These are phyloP conservation scores for Microtus montanus DNA, from an alignment of 2,113 vertebrate genomes.

Conservation along the genomic window DNA sequence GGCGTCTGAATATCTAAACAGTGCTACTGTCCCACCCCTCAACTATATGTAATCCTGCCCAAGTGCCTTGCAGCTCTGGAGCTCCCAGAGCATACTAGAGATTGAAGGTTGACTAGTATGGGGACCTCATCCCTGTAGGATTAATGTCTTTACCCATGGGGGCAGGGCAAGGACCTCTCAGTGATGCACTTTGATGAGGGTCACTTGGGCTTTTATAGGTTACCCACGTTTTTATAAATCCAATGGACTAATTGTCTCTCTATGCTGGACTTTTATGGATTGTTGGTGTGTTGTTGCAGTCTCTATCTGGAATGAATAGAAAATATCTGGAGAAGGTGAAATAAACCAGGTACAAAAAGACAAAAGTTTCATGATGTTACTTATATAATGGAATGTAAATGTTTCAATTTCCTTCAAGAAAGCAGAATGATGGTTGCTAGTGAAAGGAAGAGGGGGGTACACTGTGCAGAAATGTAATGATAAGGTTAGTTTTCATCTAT, in stretches of 20 bases:
- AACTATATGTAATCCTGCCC: neutral
- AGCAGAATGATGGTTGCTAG: neutral
- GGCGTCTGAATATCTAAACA: neutral
- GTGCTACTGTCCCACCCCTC: rapidly evolving
- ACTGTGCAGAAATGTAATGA: neutral
- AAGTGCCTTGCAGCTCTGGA: too few species aligned
- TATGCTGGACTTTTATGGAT: neutral
- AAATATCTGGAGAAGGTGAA: neutral
- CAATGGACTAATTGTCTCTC: too few species aligned
- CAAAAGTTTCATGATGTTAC: neutral
- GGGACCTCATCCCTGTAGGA: too few species aligned
- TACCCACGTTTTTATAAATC: neutral
- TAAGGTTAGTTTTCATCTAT: neutral
- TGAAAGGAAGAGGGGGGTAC: too few species aligned
- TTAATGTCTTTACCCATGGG: neutral
- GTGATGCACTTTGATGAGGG: neutral
- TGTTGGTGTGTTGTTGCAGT: neutral
- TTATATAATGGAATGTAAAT: neutral
- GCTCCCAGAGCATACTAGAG: neutral
- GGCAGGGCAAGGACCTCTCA: neutral
- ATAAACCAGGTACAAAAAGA: neutral
- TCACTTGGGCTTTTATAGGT: neutral
- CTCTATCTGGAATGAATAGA: neutral
- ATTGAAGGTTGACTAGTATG: too few species aligned
- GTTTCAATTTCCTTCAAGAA: neutral